Conservation (phyloP, 2,113 vertebrate species). For the Odontophorus gujanensis region DNA sequence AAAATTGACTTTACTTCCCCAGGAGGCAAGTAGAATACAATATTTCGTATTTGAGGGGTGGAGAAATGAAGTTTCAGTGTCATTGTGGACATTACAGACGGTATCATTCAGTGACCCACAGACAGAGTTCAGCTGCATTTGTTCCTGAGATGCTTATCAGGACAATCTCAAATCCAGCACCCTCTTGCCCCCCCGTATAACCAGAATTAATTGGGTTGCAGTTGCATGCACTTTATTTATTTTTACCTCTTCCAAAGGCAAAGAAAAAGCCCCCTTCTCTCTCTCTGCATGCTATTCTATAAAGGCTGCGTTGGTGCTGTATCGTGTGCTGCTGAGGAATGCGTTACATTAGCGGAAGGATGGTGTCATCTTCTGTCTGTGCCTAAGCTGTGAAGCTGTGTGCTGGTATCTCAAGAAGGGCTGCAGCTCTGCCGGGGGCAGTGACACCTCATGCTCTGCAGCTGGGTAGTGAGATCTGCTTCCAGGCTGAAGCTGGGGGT, state of each 20-base stretch:
- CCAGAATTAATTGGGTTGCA: neutral
- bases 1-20: neutral
- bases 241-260: neutral
- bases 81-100: neutral
- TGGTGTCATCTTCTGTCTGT: neutral
- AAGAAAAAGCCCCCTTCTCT: neutral
- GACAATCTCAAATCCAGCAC: neutral
- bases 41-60: slow-evolving; percentile 15
- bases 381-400: neutral
- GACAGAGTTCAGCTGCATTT: neutral
- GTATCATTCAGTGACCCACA: neutral
- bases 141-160: neutral
- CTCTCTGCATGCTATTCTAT: neutral
- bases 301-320: neutral
- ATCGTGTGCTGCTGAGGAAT: neutral
- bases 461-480: neutral
- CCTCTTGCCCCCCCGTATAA: accelerated
- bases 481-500: neutral
- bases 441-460: accelerated
- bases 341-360: neutral
- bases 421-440: neutral
- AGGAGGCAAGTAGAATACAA: slow-evolving; percentile 15
- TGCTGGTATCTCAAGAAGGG: neutral
- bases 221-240: neutral
- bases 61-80: slow-evolving; percentile 27